Conservation (phyloP, 53 echinoderm and acorn worm genomes). For the Actinopyga echinites region DNA sequence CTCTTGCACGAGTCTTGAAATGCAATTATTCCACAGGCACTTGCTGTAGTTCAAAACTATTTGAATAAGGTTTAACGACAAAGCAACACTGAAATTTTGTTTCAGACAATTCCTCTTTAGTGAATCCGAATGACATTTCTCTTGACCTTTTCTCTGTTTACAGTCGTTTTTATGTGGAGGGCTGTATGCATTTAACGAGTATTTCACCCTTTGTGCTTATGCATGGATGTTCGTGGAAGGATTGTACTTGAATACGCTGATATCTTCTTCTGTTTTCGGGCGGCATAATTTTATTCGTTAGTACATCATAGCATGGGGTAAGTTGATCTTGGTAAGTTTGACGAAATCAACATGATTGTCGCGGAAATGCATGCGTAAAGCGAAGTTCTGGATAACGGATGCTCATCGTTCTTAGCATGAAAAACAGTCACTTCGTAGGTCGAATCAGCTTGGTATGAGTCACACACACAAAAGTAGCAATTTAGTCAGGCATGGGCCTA, state of each 20-base stretch:
- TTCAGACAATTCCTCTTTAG: neutral
- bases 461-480: too few relatives aligned
- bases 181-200: constrained; percentile 68
- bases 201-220: constrained; percentile 74
- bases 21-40: too few relatives aligned
- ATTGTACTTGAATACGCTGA: constrained; percentile 79
- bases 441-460: too few relatives aligned
- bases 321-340: neutral
- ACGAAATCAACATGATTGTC: too few relatives aligned
- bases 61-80: neutral
- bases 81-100: neutral
- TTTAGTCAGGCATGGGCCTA: too few relatives aligned
- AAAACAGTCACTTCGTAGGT: too few relatives aligned
- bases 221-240: constrained; percentile 99
- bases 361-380: too few relatives aligned
- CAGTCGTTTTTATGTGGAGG: constrained; percentile 78
- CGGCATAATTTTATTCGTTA: constrained; percentile 83
- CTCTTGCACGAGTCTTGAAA: too few relatives aligned
- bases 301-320: constrained; percentile 90
- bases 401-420: too few relatives aligned
- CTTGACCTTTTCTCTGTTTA: neutral
- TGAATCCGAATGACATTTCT: neutral
- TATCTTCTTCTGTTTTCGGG: constrained; percentile 86
- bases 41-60: too few relatives aligned
- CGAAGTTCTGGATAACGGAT: too few relatives aligned